Conservation (phyloP, 1,140 invertebrate species). For the Catajapyx aquilonaris region DNA sequence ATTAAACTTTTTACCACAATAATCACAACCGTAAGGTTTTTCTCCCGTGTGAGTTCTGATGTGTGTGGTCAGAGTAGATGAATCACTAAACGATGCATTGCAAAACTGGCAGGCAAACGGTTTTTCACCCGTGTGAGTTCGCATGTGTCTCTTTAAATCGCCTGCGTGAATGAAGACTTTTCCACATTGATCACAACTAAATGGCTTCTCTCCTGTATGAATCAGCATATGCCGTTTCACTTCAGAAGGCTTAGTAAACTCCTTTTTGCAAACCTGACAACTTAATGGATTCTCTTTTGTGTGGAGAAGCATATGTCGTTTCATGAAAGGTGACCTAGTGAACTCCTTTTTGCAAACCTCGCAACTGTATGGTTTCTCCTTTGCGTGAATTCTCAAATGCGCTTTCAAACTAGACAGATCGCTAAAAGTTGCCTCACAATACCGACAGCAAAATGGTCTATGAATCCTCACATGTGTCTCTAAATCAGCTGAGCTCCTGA, state of each 20-base stretch:
- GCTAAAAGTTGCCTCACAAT: too few species aligned
- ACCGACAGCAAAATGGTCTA: too few species aligned
- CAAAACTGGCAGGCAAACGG: conserved; percentile 14
- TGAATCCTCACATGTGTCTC: conserved; percentile 8
- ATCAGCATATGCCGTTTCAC: conserved; percentile 23
- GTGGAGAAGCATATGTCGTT: too few species aligned
- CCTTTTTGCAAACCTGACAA: too few species aligned
- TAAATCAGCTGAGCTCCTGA: conserved; percentile 10
- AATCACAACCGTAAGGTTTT: conserved; percentile 13
- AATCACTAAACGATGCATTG: conserved; percentile 11
- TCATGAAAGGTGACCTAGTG: too few species aligned
- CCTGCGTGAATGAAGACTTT: conserved; percentile 18
- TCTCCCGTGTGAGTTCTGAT: conserved; percentile 17
- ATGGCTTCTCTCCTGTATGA: conserved; percentile 20
- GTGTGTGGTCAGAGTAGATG: conserved; percentile 15
- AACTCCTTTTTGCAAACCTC: too few species aligned
- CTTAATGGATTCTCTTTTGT: conserved; percentile 18
- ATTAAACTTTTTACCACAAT: conserved; percentile 6
- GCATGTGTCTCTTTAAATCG: conserved; percentile 9
- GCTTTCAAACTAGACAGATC: too few species aligned
- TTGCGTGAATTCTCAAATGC: too few species aligned
- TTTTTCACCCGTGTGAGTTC: conserved; percentile 9
- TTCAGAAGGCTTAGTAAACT: conserved; percentile 21
- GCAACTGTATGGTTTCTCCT: too few species aligned
- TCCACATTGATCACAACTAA: conserved; percentile 22